Evolutionary conservation across 1,140 invertebrate genomes (phyloP), one percentile per base, ranked within the genome.

Genomic region (Colletes gigas): DNA sequence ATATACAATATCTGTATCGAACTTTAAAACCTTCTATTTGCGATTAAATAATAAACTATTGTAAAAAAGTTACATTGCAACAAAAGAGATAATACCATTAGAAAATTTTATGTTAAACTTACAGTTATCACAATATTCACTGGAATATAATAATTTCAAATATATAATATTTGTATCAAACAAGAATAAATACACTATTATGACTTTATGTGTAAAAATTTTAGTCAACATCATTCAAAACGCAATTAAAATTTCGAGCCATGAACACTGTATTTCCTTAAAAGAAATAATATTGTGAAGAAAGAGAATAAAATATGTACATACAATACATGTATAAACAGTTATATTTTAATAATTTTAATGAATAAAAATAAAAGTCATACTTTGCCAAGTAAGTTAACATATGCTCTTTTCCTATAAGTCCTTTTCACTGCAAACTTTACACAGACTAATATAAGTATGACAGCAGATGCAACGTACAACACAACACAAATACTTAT

Each of bases 371-470:
- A 77, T 68, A 39, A 77, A 73, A 39, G 68, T 94, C 94, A 96
- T 83, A 95, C 95, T 93, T 96, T 96, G 70, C 95, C 94, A 72
- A 96, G 89, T 72, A 95, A 91, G 87, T 93, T 94, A 92, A 95
- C 93, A 86, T 96, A 96, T 68, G 93, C 91, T 90, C 96, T 96
- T 92, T 96, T 97, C 87, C 94, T 95, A 89, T 96, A 96, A 79
- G 94, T 95, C 89, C 94, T 94, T 89, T 95, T 96, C 69, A 96
- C 94, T 72, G 96, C 94, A 90, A 97, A 97, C 90, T 96, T 95
- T 88, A 96, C 96, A 90, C 97, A 97, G 71, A 97, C 95, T 75
- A 97, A 74, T 76, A 97, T 94, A 78, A 97, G 94, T 88, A 97
- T 95, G 57, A 94, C 84, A 65, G 96, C 95, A 78, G 96, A 97